phyloP scores from a whole-genome alignment of 2,113 vertebrate genomes.

The Puma concolor region DNA sequence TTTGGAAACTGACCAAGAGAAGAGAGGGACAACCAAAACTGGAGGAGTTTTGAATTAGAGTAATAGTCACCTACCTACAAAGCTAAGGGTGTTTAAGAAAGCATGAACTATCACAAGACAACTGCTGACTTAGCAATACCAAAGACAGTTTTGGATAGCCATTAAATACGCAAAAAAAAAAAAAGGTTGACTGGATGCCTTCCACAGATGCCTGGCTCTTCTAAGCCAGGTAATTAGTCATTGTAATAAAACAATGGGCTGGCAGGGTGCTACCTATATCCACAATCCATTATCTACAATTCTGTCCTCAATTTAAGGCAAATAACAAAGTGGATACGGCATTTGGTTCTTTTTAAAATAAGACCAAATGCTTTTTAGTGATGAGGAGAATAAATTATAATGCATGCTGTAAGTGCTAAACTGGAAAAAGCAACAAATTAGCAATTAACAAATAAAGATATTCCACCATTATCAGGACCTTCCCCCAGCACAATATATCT shows the following conservation, averaged over 20 bases:
- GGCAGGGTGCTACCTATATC: neutral
- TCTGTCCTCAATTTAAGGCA: constrained; percentile 32
- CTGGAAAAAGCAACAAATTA: neutral
- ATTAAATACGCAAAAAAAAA: neutral
- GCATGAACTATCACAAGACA: neutral
- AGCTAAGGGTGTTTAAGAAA: neutral
- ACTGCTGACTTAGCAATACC: neutral
- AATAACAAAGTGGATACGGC: neutral
- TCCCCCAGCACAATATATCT: neutral
- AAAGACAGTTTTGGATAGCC: neutral
- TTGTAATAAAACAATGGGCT: neutral
- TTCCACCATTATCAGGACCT: neutral
- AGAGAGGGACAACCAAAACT: neutral
- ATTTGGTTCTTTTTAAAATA: constrained; percentile 19
- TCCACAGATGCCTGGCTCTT: neutral
- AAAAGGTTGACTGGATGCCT: neutral
- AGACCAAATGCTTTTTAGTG: constrained; percentile 12
- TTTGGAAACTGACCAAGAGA: neutral
- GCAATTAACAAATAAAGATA: constrained; percentile 12
- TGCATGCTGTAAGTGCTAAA: neutral
- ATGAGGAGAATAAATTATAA: constrained; percentile 6
- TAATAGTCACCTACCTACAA: neutral
- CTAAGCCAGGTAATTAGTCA: neutral
- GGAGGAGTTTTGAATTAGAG: neutral
- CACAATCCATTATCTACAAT: neutral